A percentile compares a stretch with the other conserved stretches of the same genome.
Conservation (phyloP, 2,888 invertebrate species). For the Lasius platythorax region DNA sequence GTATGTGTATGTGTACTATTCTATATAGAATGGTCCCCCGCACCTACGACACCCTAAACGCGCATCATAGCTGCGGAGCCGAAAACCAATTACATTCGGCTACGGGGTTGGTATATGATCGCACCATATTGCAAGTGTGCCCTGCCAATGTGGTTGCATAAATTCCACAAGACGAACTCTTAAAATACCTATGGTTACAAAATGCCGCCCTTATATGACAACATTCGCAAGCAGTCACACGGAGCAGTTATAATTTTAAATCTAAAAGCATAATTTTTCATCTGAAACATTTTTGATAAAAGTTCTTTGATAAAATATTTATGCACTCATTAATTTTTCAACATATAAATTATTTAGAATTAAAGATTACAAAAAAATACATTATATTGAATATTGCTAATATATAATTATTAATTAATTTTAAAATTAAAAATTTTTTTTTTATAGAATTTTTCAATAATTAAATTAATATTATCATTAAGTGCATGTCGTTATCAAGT, state of each 20-base stretch:
- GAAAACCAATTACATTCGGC: constrained; percentile 84
- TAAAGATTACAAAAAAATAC: not conserved
- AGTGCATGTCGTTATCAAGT: not conserved
- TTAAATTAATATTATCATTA: not conserved
- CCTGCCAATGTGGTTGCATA: constrained; percentile 76
- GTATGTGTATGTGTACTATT: constrained; percentile 40
- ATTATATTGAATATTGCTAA: not conserved
- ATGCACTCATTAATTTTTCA: not conserved
- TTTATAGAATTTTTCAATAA: no score
- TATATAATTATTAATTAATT: not conserved
- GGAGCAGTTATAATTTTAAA: not conserved
- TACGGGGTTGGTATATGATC: constrained; percentile 76
- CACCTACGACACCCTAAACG: constrained; percentile 74
- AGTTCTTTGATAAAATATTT: not conserved
- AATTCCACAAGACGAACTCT: constrained; percentile 70
- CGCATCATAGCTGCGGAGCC: constrained; percentile 82
- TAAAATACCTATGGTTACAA: not conserved
- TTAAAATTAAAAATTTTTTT: not conserved
- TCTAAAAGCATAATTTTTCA: not conserved
- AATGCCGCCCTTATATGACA: not conserved
- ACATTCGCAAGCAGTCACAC: not conserved
- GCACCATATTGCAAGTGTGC: constrained; percentile 81
- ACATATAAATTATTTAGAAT: not conserved
- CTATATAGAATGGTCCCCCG: constrained; percentile 66
- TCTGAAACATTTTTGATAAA: not conserved